These are phyloP conservation scores for Maniola jurtina DNA, from an alignment of 1,140 invertebrate genomes.

Conservation along the genomic window DNA sequence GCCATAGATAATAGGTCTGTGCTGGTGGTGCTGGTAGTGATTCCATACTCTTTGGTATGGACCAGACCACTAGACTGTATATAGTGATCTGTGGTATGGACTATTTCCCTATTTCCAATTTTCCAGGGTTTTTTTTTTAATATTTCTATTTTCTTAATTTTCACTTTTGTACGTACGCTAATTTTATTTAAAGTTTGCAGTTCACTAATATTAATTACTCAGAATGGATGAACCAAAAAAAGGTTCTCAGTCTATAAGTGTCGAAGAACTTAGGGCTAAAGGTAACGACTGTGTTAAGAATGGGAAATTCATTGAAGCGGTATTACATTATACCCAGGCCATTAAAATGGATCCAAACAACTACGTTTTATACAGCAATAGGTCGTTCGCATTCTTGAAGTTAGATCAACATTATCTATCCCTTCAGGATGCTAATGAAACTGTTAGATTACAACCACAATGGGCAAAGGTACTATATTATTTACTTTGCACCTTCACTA, in stretches of 20 bases:
- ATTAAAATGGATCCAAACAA: conserved; percentile 87
- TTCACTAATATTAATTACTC: background rate
- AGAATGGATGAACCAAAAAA: conserved; percentile 61
- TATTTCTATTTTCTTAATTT: background rate
- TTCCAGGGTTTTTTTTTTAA: too few species aligned
- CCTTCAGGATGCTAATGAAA: conserved; percentile 87
- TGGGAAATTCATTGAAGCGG: conserved; percentile 86
- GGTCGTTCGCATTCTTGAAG: conserved; percentile 89
- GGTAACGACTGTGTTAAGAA: conserved; percentile 88
- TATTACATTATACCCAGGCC: conserved; percentile 89
- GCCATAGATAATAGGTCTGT: too few species aligned
- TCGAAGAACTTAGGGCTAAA: conserved; percentile 82
- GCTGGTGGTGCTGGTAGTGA: too few species aligned
- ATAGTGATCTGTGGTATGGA: too few species aligned
- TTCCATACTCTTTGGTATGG: too few species aligned
- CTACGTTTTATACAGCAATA: conserved; percentile 87
- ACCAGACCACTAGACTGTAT: too few species aligned
- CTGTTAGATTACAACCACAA: conserved; percentile 85
- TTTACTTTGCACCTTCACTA: background rate
- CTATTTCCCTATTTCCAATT: too few species aligned
- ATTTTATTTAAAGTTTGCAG: background rate
- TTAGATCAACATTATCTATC: conserved; percentile 88
- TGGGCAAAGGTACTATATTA: conserved; percentile 85
- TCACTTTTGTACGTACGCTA: too few species aligned
- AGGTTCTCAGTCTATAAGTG: conserved; percentile 37